A percentile compares a stretch with the other conserved stretches of the same genome.
Evolutionary conservation across 2,113 vertebrate species (phyloP).

Genomic region (Eulemur macaco): DNA sequence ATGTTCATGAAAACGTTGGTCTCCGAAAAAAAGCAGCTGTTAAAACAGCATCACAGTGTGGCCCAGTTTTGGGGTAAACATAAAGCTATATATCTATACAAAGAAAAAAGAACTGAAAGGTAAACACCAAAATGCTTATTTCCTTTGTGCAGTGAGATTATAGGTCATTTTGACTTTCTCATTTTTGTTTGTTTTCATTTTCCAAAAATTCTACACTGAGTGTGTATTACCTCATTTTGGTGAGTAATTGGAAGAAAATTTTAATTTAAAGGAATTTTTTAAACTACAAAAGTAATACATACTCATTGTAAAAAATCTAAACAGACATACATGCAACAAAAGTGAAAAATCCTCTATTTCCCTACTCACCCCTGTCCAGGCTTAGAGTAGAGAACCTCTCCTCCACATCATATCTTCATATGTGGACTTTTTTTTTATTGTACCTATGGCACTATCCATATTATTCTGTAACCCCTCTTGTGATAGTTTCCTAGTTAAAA

Average conservation of each 20-base stretch:
- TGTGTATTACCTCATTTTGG: background rate
- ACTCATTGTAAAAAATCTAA: background rate
- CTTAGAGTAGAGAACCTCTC: background rate
- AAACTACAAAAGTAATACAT: background rate
- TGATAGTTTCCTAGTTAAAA: background rate
- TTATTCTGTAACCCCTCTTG: background rate
- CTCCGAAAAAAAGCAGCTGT: background rate
- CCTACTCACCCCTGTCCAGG: background rate
- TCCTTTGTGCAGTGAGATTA: background rate
- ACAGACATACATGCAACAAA: background rate
- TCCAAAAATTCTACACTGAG: background rate
- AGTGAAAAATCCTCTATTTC: background rate
- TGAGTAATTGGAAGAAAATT: slow-evolving; percentile 10
- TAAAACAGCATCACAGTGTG: background rate
- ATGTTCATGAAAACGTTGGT: background rate
- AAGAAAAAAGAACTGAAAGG: background rate
- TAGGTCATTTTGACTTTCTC: background rate
- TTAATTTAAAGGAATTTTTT: background rate
- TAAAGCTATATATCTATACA: background rate
- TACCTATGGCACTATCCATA: background rate
- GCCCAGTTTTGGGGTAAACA: background rate
- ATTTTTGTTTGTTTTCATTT: slow-evolving; percentile 17
- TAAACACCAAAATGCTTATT: background rate
- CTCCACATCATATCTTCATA: background rate
- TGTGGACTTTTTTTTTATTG: background rate